These are phyloP conservation scores for Steinernema feltiae DNA, from an alignment of 1,140 invertebrate genomes.

Conservation along the genomic window DNA sequence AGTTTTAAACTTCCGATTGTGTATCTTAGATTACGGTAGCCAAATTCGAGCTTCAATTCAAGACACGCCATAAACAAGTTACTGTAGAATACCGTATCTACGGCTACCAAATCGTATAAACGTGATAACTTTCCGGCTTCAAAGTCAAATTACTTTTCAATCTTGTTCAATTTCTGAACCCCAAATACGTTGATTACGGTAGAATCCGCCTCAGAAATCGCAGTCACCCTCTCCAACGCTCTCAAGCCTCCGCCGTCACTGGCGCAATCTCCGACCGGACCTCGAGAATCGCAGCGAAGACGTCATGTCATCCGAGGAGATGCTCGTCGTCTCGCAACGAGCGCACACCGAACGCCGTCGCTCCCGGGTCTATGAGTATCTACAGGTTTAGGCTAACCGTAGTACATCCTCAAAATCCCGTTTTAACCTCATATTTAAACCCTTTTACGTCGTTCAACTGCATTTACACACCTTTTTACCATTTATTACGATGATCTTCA, in stretches of 20 bases:
- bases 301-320: background rate
- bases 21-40: background rate
- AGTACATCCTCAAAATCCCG: conserved; percentile 16
- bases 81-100: background rate
- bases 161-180: background rate
- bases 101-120: background rate
- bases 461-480: too few species aligned
- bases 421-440: too few species aligned
- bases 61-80: background rate
- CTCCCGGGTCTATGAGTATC: conserved; percentile 16
- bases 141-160: too few species aligned
- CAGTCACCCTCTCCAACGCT: background rate
- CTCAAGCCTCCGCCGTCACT: conserved; percentile 3
- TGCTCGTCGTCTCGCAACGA: background rate
- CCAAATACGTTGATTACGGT: background rate
- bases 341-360: background rate
- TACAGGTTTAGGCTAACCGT: too few species aligned
- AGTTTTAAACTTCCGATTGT: too few species aligned
- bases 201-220: background rate
- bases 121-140: too few species aligned
- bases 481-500: too few species aligned
- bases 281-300: background rate
- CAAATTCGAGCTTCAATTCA: background rate
- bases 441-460: too few species aligned
- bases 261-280: background rate